A percentile compares a stretch with the other conserved stretches of the same genome.
These are phyloP conservation scores for Chesias legatella DNA, from an alignment of 2,888 invertebrate genomes.

Conservation along the genomic window DNA sequence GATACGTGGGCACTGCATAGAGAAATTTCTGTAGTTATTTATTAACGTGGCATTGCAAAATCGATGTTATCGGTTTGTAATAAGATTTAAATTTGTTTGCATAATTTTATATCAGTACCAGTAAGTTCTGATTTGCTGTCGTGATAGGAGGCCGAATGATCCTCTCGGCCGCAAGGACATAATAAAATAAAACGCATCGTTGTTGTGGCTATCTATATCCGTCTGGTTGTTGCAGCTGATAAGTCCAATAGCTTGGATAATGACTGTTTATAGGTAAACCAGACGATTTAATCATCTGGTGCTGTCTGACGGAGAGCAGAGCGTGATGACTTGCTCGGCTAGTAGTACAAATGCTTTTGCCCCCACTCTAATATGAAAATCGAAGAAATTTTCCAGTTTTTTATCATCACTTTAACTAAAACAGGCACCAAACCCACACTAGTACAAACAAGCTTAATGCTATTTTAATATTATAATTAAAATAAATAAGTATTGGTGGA, in stretches of 20 bases:
- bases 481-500: too few species aligned
- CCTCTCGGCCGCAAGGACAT: slow-evolving; percentile 65
- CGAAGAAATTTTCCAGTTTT: too few species aligned
- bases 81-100: slow-evolving; percentile 49
- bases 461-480: too few species aligned
- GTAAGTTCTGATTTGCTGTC: slow-evolving; percentile 65
- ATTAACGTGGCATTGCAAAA: slow-evolving; percentile 55
- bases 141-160: slow-evolving; percentile 68
- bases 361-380: too few species aligned
- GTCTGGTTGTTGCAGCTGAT: slow-evolving; percentile 46
- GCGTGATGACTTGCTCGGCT: too few species aligned
- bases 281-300: too few species aligned
- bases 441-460: too few species aligned
- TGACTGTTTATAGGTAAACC: too few species aligned
- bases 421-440: too few species aligned
- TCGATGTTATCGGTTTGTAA: slow-evolving; percentile 42
- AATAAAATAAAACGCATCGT: slow-evolving; percentile 62
- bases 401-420: too few species aligned
- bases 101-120: slow-evolving; percentile 48
- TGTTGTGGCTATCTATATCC: slow-evolving; percentile 48
- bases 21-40: slow-evolving; percentile 46
- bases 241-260: slow-evolving; percentile 30
- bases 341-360: too few species aligned
- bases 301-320: too few species aligned
- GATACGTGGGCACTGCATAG: slow-evolving; percentile 66